Base-by-base conservation (phyloP, 1,140 invertebrate genomes). In the Atta cephalotes region DNA sequence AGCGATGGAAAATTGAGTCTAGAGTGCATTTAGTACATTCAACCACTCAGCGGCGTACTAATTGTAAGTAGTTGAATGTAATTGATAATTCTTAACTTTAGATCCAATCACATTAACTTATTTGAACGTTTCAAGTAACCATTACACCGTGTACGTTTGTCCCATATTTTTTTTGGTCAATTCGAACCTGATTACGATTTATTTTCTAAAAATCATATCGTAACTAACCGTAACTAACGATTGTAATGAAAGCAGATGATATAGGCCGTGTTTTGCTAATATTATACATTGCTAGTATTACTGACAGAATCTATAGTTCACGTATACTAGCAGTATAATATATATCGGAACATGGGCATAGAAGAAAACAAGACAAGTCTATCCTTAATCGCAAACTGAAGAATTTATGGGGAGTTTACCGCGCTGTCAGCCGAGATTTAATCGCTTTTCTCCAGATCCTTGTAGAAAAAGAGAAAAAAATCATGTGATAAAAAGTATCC, bases 361-460 rank as follows among this genome's bases (percentile, higher is more conserved):
- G 70, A 53, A 16, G 16, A 68, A 82, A 66, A 78, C 51, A 65
- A 87, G 71, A 70, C 62, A 58, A 62, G 74, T 86, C 79, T 35
- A 66, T 72, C 62, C 89, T 89, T 85, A 25, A 90, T 85, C 79
- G 88, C 65, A 56, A 39, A 14, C 12, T 49, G 70, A 56, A 81
- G 84, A 90, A 85, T 87, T 90, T 84, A 51, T 51, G 53, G 45
- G 65, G 21, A 12, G 39, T 77, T 53, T 63, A 71, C 49, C 62
- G 51, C 58, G 45, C 51, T 31, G 58, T 25, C 62, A 21, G 60
- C 45, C 18, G 70, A 81, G 86, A 90, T 89, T 90, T 89, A 89
- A 89, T 89, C 82, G 89, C 86, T 68, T 87, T 71, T 74, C 70
- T 25, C 25, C 25, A 39, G 56, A 49, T 82, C 49, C 68, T 62